These are phyloP conservation scores for Tympanoctomys barrerae DNA, from an alignment of 2,797 vertebrate genomes.

Conservation along the genomic window DNA sequence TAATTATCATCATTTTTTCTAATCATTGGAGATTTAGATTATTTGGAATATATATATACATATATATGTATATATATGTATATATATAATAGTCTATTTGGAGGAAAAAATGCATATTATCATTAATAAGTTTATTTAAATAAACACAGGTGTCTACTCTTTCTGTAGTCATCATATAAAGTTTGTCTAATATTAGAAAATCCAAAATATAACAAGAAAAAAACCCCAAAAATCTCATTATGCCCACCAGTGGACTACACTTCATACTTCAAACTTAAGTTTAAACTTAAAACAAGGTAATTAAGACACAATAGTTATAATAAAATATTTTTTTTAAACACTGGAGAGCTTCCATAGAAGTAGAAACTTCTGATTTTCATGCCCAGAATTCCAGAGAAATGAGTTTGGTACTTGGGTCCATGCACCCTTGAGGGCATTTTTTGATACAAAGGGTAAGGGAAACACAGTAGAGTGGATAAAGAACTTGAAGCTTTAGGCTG, in stretches of 20 bases:
- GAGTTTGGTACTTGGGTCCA: not conserved
- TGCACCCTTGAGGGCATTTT: not conserved
- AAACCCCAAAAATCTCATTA: not conserved
- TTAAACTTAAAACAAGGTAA: not conserved
- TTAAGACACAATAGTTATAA: not conserved
- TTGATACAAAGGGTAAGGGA: not conserved
- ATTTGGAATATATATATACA: no score
- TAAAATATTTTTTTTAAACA: not conserved
- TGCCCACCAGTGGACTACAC: not conserved
- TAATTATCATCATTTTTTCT: not conserved
- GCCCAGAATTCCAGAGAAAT: not conserved
- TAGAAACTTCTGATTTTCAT: not conserved
- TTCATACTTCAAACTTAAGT: not conserved
- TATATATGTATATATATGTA: no score
- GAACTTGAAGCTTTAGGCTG: not conserved
- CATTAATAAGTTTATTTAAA: not conserved
- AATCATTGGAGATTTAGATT: not conserved
- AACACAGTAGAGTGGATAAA: fast-evolving
- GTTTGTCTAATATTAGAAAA: not conserved
- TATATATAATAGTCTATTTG: no score
- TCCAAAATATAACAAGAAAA: not conserved
- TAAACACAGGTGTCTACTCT: not conserved
- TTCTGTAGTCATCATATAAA: not conserved
- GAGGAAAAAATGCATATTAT: no score
- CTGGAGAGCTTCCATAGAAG: not conserved